phyloP scores from a whole-genome alignment of 2,113 vertebrate species.

The Pygoscelis adeliae region DNA sequence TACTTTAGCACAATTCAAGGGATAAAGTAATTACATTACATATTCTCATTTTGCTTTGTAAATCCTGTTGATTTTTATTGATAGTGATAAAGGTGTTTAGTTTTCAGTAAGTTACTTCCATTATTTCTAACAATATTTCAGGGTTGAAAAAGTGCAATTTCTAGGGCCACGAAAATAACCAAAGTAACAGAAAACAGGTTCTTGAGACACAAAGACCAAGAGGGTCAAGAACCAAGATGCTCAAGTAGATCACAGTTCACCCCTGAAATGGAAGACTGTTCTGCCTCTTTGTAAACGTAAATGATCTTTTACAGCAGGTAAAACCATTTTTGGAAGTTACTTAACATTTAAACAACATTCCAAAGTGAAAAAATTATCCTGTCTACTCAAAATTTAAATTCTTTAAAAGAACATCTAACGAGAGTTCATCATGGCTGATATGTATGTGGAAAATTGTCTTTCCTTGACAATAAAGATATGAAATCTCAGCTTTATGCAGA shows the following conservation, averaged over 20 bases:
- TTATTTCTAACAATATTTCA: not conserved
- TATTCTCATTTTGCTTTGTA: not conserved
- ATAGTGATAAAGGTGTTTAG: not conserved
- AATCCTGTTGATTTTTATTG: not conserved
- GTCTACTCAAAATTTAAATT: not conserved
- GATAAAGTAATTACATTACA: not conserved
- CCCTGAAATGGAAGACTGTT: not conserved
- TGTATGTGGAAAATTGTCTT: not conserved
- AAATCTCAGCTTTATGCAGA: not conserved
- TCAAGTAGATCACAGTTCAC: not conserved
- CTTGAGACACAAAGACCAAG: not conserved
- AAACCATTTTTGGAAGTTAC: not conserved
- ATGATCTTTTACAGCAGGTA: not conserved
- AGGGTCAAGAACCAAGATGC: not conserved
- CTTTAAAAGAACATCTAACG: not conserved
- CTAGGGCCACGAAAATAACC: not conserved
- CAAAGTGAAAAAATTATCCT: not conserved
- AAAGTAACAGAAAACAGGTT: not conserved
- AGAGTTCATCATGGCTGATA: not conserved
- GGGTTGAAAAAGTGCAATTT: not conserved
- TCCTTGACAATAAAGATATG: not conserved
- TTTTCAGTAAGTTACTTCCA: not conserved
- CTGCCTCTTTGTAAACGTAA: not conserved
- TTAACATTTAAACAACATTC: not conserved
- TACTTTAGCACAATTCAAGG: not conserved